Evolutionary conservation across 2,888 invertebrate genomes (phyloP), one percentile per base, ranked within the genome.

Genomic region (Bombyx huttoni): DNA sequence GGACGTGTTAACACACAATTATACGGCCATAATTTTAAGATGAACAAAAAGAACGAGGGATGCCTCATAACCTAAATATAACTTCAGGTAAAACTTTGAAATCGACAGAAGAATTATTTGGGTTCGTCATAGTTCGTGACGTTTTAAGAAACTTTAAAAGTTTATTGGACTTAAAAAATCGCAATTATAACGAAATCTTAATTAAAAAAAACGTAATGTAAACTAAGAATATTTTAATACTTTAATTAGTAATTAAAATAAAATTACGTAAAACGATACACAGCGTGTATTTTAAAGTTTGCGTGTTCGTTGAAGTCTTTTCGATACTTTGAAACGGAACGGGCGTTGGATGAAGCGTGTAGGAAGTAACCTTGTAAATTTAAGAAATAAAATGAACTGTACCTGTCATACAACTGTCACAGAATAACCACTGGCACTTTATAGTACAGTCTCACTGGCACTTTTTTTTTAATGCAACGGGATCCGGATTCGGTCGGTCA

Each of bases 371-470:
- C 51, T 47, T 9, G 34, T 46, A n/a, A 46, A 45, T 47, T 49
- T 52, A 46, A 54, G 46, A 54, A 56, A 50, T 45, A 58, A 54
- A 53, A 54, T 55, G 40, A 40, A 40, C 8, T 61, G 58, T 59
- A 81, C 81, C 65, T 71, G 80, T 80, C 80, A 63, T 64, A 62
- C 54, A 58, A 55, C 54, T 56, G 67, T 64, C 67, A 72, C 68
- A 63, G 61, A 57, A 64, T 62, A 62, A 67, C 62, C 75, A 81
- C 78, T 70, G 70, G 72, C 83, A 83, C 85, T 83, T 81, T 84
- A 85, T 85, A 71, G 72, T 80, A 73, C 74, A 56, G 73, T 73
- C 71, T 64, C 84, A 82, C 84, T 75, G 63, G 68, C 85, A 86
- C 85, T 75, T 67, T 66, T 56, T 56, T 55, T 55, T 56, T 63